These are phyloP conservation scores for Drosophila affinis DNA, from an alignment of 2,888 invertebrate species.

Conservation along the genomic window DNA sequence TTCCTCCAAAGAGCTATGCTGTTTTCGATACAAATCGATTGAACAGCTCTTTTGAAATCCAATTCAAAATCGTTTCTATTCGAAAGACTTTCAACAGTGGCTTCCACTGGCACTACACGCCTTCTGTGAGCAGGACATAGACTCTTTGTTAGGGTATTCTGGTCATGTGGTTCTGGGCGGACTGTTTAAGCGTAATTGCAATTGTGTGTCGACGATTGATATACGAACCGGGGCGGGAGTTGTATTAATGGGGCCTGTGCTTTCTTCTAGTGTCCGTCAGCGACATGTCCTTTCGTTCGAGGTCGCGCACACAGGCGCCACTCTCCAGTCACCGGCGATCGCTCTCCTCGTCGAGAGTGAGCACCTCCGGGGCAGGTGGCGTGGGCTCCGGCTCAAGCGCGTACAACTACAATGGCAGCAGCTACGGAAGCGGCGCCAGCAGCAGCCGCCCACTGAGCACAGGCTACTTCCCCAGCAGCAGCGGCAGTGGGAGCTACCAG, in stretches of 20 bases:
- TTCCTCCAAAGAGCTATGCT: too few species aligned
- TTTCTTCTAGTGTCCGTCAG: conserved; percentile 13
- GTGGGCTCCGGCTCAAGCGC: conserved; percentile 37
- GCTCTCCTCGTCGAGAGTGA: conserved; percentile 84
- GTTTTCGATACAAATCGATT: too few species aligned
- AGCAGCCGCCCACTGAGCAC: conserved; percentile 81
- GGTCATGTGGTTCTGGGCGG: conserved; percentile 20
- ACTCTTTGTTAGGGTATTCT: not conserved
- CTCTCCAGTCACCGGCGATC: conserved; percentile 84
- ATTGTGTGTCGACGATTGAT: conserved; percentile 31
- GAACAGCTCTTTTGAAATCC: too few species aligned
- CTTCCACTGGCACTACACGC: too few species aligned
- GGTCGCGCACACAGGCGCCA: conserved; percentile 82
- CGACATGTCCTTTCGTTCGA: conserved; percentile 84
- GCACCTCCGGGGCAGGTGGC: conserved; percentile 37
- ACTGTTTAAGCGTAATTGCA: conserved; percentile 36
- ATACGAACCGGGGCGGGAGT: conserved; percentile 20
- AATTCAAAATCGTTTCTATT: too few species aligned
- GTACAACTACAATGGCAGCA: conserved; percentile 63
- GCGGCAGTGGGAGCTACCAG: conserved; percentile 75
- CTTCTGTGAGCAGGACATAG: not conserved
- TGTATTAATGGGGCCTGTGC: conserved; percentile 8
- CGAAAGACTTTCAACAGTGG: too few species aligned
- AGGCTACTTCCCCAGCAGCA: conserved; percentile 80
- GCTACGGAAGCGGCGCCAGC: conserved; percentile 63